These are phyloP conservation scores for Mobula birostris DNA, from an alignment of 2,113 vertebrate genomes.

Conservation along the genomic window DNA sequence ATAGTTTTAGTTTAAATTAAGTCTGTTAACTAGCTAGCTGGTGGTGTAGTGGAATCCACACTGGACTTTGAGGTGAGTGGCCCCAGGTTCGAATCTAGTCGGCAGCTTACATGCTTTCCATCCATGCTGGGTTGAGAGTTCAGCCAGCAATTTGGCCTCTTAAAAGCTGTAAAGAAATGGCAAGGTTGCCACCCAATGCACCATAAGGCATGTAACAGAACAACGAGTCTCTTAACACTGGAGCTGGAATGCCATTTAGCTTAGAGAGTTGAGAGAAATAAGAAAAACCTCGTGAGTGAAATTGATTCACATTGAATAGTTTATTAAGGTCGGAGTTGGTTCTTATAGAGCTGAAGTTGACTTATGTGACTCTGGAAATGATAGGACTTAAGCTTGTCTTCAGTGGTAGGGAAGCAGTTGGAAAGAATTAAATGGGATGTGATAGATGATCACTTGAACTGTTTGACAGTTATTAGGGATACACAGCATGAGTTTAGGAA, in stretches of 20 bases:
- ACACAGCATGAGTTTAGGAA: slow-evolving; percentile 2
- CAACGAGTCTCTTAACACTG: not conserved
- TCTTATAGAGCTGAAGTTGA: not conserved
- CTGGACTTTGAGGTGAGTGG: no score
- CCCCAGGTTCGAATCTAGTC: no score
- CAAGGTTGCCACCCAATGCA: no score
- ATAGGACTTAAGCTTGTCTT: not conserved
- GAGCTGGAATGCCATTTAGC: not conserved
- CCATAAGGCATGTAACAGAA: no score
- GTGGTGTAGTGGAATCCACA: no score
- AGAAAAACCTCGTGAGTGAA: not conserved
- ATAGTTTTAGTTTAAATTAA: not conserved
- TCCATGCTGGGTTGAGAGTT: no score
- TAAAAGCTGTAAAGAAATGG: no score
- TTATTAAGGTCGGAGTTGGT: not conserved
- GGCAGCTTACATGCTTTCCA: no score
- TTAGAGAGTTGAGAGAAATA: not conserved
- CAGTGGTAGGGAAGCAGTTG: not conserved
- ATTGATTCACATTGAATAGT: not conserved
- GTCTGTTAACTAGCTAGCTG: no score
- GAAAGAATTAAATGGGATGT: not conserved
- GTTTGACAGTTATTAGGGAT: not conserved
- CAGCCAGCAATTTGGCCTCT: no score
- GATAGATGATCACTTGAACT: not conserved
- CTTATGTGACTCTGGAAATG: not conserved